phyloP scores from a whole-genome alignment of 1,140 invertebrate species.

The Helicoverpa zea region DNA sequence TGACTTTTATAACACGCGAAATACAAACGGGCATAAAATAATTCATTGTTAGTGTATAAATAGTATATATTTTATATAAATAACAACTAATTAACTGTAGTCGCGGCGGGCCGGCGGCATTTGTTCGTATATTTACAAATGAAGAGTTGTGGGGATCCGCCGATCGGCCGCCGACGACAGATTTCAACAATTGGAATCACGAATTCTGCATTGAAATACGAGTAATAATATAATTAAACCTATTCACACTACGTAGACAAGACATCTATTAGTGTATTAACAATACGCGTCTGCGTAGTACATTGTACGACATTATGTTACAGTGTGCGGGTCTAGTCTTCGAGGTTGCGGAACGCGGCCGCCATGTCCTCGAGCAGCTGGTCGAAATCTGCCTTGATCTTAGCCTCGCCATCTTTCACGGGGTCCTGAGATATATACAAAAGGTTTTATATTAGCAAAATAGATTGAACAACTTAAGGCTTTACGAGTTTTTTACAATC shows the following conservation, averaged over 20 bases:
- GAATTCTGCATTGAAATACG: constrained; percentile 52
- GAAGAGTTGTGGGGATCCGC: constrained; percentile 5
- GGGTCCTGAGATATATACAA: constrained; percentile 92
- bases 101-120: constrained; percentile 51
- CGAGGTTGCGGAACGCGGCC: constrained; percentile 98
- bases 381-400: constrained; percentile 99
- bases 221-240: constrained; percentile 52
- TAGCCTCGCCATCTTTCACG: constrained; percentile 98
- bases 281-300: constrained; percentile 29
- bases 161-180: constrained; percentile 17
- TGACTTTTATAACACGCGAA: constrained; percentile 59
- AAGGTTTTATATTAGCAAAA: background rate
- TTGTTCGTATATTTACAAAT: constrained; percentile 60
- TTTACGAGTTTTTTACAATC: too few relatives aligned
- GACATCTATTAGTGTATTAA: constrained; percentile 57
- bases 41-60: constrained; percentile 70
- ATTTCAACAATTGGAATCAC: constrained; percentile 54
- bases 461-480: too few relatives aligned
- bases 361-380: constrained; percentile 98
- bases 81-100: constrained; percentile 67
- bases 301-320: background rate
- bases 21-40: constrained; percentile 68
- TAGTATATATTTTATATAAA: constrained; percentile 70
- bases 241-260: constrained; percentile 60
- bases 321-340: constrained; percentile 93